phyloP scores from a whole-genome alignment of 2,113 vertebrate species.

The Boulengeromyrus knoepffleri region DNA sequence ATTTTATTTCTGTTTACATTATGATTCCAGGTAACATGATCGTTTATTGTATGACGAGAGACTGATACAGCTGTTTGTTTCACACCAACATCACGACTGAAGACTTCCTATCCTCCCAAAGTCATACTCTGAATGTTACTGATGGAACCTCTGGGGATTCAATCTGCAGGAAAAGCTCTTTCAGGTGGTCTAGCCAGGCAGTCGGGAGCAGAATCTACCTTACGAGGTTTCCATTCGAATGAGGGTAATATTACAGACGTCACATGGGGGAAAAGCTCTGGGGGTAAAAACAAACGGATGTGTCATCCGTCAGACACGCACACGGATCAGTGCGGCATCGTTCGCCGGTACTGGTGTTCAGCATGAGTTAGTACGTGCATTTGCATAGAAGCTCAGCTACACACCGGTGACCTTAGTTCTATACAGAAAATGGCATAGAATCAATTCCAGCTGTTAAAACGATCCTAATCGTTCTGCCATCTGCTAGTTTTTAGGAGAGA shows the following conservation, averaged over 20 bases:
- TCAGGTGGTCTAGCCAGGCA: background rate
- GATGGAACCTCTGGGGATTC: background rate
- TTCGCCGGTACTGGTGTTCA: background rate
- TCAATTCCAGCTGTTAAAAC: background rate
- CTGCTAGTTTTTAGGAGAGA: background rate
- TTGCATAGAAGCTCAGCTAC: background rate
- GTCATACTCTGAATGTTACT: background rate
- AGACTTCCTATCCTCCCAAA: background rate
- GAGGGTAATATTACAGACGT: background rate
- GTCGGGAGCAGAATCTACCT: background rate
- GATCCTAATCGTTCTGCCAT: background rate
- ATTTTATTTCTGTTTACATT: background rate
- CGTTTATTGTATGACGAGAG: background rate
- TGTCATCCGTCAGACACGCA: background rate
- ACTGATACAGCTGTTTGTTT: background rate
- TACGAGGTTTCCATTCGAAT: background rate
- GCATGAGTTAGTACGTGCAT: background rate
- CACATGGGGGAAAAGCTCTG: background rate
- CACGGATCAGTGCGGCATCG: background rate
- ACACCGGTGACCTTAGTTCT: background rate
- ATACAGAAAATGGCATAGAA: background rate
- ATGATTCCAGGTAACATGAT: background rate
- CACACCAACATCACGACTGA: background rate
- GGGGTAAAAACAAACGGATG: background rate
- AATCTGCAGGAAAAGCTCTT: background rate